Evolutionary conservation across 2,797 vertebrate species (phyloP), one percentile per base, ranked within the genome.

Genomic region (Basileuterus tristriatus): DNA sequence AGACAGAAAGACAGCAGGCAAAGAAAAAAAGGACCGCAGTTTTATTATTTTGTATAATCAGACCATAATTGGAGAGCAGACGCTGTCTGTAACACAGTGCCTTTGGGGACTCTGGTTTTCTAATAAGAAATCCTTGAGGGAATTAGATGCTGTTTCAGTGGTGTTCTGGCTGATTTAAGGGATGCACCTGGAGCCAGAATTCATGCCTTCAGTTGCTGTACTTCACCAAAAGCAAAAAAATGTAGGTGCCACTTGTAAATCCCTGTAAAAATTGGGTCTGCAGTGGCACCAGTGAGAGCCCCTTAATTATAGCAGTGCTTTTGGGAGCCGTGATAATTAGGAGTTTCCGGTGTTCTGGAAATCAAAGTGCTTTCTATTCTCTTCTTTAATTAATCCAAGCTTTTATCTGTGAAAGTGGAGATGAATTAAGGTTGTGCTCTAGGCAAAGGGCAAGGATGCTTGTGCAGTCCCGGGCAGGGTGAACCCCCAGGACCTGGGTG

Each of bases 341-440:
- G 89, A 94, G 52, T 93, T 96, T 94, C 91, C 87, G 64, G 83
- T 94, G 83, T 58, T 88, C 92, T 94, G 85, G 64, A 96, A 97
- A 95, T 94, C 92, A 97, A 94, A 96, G 83, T 49, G 46, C 49
- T 90, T 96, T 92, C 95, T 94, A 84, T 91, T 91, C 87, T 95
- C 87, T 96, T 92, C 65, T 94, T 94, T 95, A 96, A 96, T 96
- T 96, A 97, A 96, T 94, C 95, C 87, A 84, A 69, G 89, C 85
- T 96, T 95, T 96, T 91, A 97, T 97, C 95, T 91, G 15, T 84
- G 70, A 65, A 93, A 90, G 26, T 43, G 36, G 53, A 94, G 74
- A 91, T 83, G 85, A 93, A 89, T 91, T 93, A 87, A 80, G 77
- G 95, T 71, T 83, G 52, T 80, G 91, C 93, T 90, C 80, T 19